Evolutionary conservation across 2,797 vertebrate species (phyloP).

Genomic region (Otus scops): DNA sequence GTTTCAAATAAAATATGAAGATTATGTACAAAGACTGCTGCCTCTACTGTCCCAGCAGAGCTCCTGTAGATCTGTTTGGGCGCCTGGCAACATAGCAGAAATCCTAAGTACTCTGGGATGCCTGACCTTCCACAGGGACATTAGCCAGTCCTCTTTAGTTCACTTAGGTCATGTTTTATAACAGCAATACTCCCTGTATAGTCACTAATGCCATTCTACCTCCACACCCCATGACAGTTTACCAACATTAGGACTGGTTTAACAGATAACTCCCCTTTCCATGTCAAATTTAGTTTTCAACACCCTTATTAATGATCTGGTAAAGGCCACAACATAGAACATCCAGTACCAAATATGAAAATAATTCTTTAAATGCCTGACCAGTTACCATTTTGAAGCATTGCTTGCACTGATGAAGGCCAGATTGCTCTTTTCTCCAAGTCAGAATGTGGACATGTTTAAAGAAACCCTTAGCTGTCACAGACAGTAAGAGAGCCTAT

Average conservation of each 20-base stretch:
- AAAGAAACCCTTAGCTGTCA: not conserved
- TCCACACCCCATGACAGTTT: not conserved
- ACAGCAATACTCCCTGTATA: not conserved
- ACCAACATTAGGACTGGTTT: not conserved
- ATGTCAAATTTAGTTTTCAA: not conserved
- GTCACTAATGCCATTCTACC: not conserved
- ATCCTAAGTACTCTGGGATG: not conserved
- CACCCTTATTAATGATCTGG: not conserved
- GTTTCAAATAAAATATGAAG: not conserved
- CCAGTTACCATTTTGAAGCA: not conserved
- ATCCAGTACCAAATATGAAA: not conserved
- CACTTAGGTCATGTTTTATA: conserved; percentile 10
- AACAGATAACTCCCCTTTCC: not conserved
- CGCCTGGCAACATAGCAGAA: not conserved
- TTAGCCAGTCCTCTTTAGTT: not conserved
- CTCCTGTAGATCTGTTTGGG: not conserved
- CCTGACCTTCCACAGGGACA: not conserved
- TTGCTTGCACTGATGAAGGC: not conserved
- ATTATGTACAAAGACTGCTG: not conserved
- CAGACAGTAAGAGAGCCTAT: not conserved
- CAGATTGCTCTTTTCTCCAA: not conserved
- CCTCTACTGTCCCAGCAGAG: not conserved
- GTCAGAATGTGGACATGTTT: not conserved
- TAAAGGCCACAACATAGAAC: not conserved
- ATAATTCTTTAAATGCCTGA: not conserved